Conservation (phyloP, 2,888 invertebrate genomes). For the Ophion ellenae region DNA sequence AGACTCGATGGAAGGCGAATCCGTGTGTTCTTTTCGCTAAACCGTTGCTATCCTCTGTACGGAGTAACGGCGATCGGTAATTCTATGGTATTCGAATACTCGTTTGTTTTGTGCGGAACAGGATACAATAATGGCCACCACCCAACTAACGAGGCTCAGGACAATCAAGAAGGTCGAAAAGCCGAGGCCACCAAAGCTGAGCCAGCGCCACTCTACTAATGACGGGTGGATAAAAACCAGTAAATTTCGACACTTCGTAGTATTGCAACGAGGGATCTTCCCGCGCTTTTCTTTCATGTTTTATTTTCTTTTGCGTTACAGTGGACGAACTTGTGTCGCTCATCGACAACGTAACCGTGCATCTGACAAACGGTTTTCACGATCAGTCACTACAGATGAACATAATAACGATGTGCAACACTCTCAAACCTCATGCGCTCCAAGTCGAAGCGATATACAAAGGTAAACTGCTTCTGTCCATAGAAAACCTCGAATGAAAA, state of each 20-base stretch:
- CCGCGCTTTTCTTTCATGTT: not conserved
- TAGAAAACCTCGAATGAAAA: not conserved
- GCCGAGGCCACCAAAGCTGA: conserved; percentile 88
- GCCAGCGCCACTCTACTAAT: conserved; percentile 80
- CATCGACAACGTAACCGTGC: conserved; percentile 92
- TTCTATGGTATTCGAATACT: not conserved
- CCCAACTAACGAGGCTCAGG: conserved; percentile 82
- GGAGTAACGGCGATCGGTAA: not conserved
- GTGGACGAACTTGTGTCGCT: conserved; percentile 91
- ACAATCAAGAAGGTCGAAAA: conserved; percentile 90
- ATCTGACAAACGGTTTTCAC: conserved; percentile 90
- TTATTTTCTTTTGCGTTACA: conserved; percentile 60
- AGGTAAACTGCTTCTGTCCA: conserved; percentile 76
- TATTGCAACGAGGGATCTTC: not conserved
- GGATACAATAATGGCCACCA: conserved; percentile 77
- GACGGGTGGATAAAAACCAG: conserved; percentile 82
- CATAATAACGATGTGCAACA: conserved; percentile 91
- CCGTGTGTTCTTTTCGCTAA: not conserved
- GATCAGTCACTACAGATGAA: conserved; percentile 89
- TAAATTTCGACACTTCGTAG: conserved; percentile 57
- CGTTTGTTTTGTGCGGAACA: conserved; percentile 6
- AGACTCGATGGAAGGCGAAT: not conserved
- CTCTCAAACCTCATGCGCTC: conserved; percentile 90
- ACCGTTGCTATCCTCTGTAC: not conserved
- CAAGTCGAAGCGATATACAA: conserved; percentile 93